phyloP scores from a whole-genome alignment of 2,888 invertebrate genomes.

The Timandra comae region DNA sequence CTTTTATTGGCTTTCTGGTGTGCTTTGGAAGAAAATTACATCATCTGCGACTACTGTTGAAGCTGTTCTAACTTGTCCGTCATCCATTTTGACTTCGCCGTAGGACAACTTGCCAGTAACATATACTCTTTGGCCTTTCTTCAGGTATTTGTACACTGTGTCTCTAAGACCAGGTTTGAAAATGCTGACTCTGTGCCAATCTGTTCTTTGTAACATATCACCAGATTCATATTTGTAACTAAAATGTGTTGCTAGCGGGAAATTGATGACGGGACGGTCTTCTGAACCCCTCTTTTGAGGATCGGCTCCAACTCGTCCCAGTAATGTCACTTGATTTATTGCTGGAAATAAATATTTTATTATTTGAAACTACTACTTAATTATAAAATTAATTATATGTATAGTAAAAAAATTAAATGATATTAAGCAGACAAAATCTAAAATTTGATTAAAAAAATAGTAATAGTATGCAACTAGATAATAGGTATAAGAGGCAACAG shows the following conservation, averaged over 20 bases:
- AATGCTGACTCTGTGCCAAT: conserved; percentile 93
- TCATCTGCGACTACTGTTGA: conserved; percentile 92
- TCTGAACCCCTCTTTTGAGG: conserved; percentile 89
- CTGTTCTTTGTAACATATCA: conserved; percentile 89
- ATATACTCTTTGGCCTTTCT: conserved; percentile 90
- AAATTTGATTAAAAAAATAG: too few relatives aligned
- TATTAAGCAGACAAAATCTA: too few relatives aligned
- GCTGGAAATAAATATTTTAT: conserved; percentile 45
- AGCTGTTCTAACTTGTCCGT: conserved; percentile 82
- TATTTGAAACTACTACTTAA: too few relatives aligned
- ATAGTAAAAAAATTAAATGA: too few relatives aligned
- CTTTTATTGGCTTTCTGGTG: conserved; percentile 20
- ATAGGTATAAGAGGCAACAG: too few relatives aligned
- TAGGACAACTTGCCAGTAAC: conserved; percentile 89
- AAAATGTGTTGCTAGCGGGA: conserved; percentile 92
- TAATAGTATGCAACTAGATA: too few relatives aligned
- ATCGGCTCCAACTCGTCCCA: conserved; percentile 93
- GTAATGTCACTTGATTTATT: conserved; percentile 87
- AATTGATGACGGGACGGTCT: conserved; percentile 90
- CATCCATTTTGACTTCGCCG: conserved; percentile 88
- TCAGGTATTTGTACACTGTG: conserved; percentile 84
- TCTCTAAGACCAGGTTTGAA: conserved; percentile 91
- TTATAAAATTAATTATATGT: too few relatives aligned
- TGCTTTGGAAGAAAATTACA: conserved; percentile 85
- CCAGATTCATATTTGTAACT: conserved; percentile 89